Evolutionary conservation across 2,797 vertebrate species (phyloP).

Genomic region (Gila robusta): DNA sequence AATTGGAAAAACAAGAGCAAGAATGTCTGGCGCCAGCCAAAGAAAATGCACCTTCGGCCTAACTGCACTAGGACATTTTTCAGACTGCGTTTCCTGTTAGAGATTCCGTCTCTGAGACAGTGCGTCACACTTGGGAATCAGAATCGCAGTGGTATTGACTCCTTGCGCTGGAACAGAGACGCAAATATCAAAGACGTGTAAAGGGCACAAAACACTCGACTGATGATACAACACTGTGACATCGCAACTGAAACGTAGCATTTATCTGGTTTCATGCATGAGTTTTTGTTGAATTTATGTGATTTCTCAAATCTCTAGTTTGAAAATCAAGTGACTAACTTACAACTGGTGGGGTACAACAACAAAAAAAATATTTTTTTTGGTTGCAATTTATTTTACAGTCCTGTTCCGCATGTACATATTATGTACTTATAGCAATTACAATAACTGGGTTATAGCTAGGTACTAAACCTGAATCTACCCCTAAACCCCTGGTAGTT

Average conservation of each 20-base stretch:
- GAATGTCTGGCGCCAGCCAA: slow-evolving; percentile 69
- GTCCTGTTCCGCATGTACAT: too few species aligned
- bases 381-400: too few species aligned
- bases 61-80: slow-evolving; percentile 65
- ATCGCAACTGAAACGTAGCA: neutral
- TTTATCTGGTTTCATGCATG: neutral
- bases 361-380: neutral
- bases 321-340: neutral
- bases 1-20: slow-evolving; percentile 71
- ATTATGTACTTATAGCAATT: too few species aligned
- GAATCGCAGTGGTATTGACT: slow-evolving; percentile 54
- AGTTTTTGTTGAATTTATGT: neutral
- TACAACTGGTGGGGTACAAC: neutral
- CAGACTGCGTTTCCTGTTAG: slow-evolving; percentile 70
- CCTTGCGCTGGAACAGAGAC: slow-evolving; percentile 21
- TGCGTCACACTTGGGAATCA: slow-evolving; percentile 67
- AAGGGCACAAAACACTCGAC: slow-evolving; percentile 17
- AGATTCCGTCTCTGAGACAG: slow-evolving; percentile 67
- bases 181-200: slow-evolving; percentile 12
- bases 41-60: slow-evolving; percentile 69
- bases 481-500: neutral
- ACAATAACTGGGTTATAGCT: too few species aligned
- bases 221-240: neutral
- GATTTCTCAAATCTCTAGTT: neutral
- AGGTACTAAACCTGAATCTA: too few species aligned